phyloP scores from a whole-genome alignment of 1,140 invertebrate species.

The Trinorchestia longiramus region DNA sequence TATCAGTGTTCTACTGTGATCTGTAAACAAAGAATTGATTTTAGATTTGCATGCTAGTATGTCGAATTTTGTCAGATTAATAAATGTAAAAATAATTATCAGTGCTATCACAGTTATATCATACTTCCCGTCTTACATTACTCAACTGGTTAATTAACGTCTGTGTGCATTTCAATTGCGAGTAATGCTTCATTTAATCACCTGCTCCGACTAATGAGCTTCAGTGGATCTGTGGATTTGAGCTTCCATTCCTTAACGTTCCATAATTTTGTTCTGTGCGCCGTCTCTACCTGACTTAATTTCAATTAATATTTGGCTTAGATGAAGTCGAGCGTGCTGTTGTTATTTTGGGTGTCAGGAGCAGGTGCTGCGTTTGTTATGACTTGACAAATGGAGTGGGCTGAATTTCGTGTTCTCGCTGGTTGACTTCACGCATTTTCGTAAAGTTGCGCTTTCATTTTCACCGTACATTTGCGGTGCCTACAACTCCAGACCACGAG shows the following conservation, averaged over 20 bases:
- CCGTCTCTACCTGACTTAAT: constrained; percentile 9
- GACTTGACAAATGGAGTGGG: background rate
- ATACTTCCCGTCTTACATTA: background rate
- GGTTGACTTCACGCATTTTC: background rate
- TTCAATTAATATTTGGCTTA: constrained; percentile 9
- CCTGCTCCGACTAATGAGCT: background rate
- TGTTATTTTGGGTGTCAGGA: constrained; percentile 21
- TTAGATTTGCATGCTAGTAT: background rate
- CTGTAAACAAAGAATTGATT: background rate
- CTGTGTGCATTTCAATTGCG: background rate
- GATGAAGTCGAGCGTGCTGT: background rate
- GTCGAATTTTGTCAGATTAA: background rate
- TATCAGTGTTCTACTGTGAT: background rate
- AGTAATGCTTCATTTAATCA: background rate
- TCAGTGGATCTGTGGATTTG: background rate
- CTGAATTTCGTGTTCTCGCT: background rate
- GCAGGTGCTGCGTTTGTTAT: constrained; percentile 28
- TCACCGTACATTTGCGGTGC: background rate
- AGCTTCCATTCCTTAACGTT: background rate
- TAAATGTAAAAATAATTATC: background rate
- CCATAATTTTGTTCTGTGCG: background rate
- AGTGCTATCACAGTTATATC: background rate
- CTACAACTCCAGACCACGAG: background rate
- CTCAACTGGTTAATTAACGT: background rate
- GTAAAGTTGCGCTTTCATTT: background rate